A percentile compares a stretch with the other conserved stretches of the same genome.
Evolutionary conservation across 92 coral and sea anemone genomes (phyloP).

Genomic region (Parazoanthus swiftii): DNA sequence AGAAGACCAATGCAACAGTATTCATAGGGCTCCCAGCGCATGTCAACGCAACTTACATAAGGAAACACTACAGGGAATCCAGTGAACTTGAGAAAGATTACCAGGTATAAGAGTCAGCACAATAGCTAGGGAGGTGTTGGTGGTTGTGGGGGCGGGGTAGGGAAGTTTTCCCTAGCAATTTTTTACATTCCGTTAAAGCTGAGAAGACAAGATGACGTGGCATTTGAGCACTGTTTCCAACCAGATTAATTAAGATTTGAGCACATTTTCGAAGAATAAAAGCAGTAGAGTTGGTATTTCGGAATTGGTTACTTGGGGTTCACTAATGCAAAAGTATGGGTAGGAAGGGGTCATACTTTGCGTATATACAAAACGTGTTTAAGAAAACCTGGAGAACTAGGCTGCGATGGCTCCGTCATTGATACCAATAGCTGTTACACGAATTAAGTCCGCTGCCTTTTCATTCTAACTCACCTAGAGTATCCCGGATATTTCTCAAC

Average conservation of each 20-base stretch:
- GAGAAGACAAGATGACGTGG: too few relatives aligned
- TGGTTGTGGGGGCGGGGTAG: background rate
- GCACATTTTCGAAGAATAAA: too few relatives aligned
- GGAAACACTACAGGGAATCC: slow-evolving; percentile 77
- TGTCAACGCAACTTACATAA: slow-evolving; percentile 65
- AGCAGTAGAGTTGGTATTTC: background rate
- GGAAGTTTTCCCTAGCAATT: too few relatives aligned
- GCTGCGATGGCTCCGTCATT: background rate
- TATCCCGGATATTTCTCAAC: slow-evolving; percentile 32
- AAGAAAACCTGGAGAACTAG: background rate
- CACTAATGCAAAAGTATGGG: background rate
- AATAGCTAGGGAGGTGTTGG: background rate
- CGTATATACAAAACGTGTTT: background rate
- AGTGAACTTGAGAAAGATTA: slow-evolving; percentile 54
- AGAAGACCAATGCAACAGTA: slow-evolving; percentile 48
- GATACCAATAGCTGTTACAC: background rate
- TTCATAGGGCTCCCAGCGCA: slow-evolving; percentile 81
- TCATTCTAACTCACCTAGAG: background rate
- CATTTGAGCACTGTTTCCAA: too few relatives aligned
- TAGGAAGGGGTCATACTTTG: too few relatives aligned
- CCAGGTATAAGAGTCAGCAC: slow-evolving; percentile 34
- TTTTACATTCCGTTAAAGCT: too few relatives aligned
- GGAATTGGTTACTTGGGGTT: background rate
- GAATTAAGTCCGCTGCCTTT: background rate
- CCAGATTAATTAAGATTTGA: too few relatives aligned